These are phyloP conservation scores for Hystrix brachyura DNA, from an alignment of 2,113 vertebrate species.

Conservation along the genomic window DNA sequence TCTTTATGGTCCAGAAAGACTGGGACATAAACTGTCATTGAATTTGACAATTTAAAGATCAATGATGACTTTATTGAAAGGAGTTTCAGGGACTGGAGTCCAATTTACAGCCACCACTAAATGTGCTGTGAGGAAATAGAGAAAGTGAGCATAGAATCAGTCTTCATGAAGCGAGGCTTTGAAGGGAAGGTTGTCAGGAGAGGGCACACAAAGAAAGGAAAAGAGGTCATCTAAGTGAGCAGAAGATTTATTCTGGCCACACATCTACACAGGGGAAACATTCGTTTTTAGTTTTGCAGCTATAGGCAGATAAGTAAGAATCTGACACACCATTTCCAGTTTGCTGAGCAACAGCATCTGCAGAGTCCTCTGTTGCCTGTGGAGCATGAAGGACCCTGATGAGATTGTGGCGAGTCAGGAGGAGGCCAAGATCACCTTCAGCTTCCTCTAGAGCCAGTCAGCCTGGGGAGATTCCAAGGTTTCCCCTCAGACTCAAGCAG, in stretches of 20 bases:
- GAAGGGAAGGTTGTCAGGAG: background rate
- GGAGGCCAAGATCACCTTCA: background rate
- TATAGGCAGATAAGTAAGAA: background rate
- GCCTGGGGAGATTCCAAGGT: background rate
- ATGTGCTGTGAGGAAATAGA: background rate
- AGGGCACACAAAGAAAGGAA: background rate
- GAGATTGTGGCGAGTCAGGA: background rate
- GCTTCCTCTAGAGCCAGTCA: background rate
- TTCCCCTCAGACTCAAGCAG: background rate
- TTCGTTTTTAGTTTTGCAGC: slow-evolving; percentile 26
- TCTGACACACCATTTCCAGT: background rate
- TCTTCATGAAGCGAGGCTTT: background rate
- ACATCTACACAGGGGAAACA: background rate
- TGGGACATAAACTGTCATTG: background rate
- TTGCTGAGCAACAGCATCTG: background rate
- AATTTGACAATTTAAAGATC: slow-evolving; percentile 27
- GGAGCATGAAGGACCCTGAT: background rate
- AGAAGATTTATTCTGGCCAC: slow-evolving; percentile 13
- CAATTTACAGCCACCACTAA: background rate
- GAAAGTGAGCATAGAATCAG: background rate
- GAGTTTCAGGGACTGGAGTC: background rate
- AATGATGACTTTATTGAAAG: background rate
- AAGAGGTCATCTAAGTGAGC: background rate
- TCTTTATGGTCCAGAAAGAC: background rate
- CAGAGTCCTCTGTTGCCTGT: background rate